A percentile compares a stretch with the other conserved stretches of the same genome.
Conservation (phyloP, 2,113 vertebrate genomes). For the Bucco capensis region DNA sequence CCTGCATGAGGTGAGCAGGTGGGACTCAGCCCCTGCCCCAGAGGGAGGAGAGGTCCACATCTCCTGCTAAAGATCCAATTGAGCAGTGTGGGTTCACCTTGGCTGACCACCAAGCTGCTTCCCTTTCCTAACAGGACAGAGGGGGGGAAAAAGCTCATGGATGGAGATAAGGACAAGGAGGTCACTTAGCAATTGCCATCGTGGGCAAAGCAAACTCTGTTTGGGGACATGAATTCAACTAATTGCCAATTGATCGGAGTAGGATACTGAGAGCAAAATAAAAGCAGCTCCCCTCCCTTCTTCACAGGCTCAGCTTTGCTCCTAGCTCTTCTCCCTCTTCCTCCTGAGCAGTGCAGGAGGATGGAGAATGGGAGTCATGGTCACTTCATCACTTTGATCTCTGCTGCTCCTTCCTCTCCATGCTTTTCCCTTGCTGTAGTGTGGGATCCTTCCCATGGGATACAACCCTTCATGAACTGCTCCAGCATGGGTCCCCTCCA, state of each 20-base stretch:
- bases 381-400: not conserved
- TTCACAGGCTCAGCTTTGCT: not conserved
- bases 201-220: not conserved
- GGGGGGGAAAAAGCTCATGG: not conserved
- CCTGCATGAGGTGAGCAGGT: not conserved
- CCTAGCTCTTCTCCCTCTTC: not conserved
- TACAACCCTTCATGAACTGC: not conserved
- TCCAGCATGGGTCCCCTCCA: accelerated
- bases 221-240: not conserved
- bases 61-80: not conserved
- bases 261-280: not conserved
- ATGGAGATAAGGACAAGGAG: not conserved
- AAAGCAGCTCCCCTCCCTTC: not conserved
- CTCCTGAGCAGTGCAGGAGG: not conserved
- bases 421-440: not conserved
- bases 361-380: not conserved
- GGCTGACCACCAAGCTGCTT: not conserved
- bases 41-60: not conserved
- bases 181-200: not conserved
- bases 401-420: not conserved
- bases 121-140: not conserved
- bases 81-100: not conserved
- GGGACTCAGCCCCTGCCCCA: not conserved
- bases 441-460: not conserved
- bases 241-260: not conserved